Base-by-base conservation (phyloP, 2,113 vertebrate genomes). In the Beaufortia kweichowensis region DNA sequence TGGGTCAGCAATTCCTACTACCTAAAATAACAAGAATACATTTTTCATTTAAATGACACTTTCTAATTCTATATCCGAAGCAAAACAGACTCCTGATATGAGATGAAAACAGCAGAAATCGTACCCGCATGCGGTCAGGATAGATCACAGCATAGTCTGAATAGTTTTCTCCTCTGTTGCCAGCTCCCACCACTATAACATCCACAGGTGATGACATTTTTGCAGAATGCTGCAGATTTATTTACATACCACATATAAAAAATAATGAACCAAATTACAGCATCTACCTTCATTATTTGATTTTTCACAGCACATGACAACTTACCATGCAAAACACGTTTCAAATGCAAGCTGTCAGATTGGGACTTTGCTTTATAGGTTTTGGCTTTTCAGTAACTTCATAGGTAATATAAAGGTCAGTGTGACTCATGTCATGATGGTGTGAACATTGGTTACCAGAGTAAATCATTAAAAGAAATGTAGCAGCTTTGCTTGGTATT, bases 1-100 rank as follows among this genome's bases (percentile, higher is more conserved):
- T 17, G 91, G 92, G 79, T 94, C 93, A 31, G 91, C 92, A 24
- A 94, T 90, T 59, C 90, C 92, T 33, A 94, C 88, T 63, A 94
- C 88, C 94, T 94, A 78, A 43, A 1, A 5, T 50, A 11, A 23
- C n/a, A n/a, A n/a, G n/a, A n/a, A n/a, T n/a, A n/a, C n/a, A n/a
- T n/a, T n/a, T n/a, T 64, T 0, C 39, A 12, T 23, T 12, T 2
- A 33, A 71, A 70, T 11, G 63, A 6, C 19, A 46, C 17, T 68
- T 29, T 29, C 2, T 17, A 6, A 53, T 6, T 26, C 26, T 23
- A 28, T 35, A 19, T 0, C 17, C 6, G 60, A n/a, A n/a, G n/a
- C n/a, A 19, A 0, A 21, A n/a, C 21, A 7, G 23, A 23, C 28
- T 28, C 12, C 21, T 33, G 6, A 31, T 41, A 1, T 23, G 1